Percentiles rank a stretch among this genome's conserved stretches.
These are phyloP conservation scores for Entomyzon cyanotis DNA, from an alignment of 2,113 vertebrate genomes.

Conservation along the genomic window DNA sequence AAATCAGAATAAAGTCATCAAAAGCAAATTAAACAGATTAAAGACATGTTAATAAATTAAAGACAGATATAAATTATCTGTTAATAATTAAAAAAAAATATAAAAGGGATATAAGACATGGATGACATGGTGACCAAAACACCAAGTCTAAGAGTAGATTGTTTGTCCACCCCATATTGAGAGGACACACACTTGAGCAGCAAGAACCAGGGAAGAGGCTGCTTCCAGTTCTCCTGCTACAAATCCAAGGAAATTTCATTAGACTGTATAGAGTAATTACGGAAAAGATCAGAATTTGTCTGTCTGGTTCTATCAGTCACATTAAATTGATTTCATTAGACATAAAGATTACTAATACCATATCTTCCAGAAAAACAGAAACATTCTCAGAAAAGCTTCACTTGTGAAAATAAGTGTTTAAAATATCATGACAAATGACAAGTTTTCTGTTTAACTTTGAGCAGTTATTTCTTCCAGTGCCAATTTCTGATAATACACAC, in stretches of 20 bases:
- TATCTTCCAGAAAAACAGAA: not conserved
- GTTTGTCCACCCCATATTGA: not conserved
- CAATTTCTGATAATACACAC: not conserved
- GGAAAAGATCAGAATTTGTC: constrained; percentile 14
- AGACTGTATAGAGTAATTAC: not conserved
- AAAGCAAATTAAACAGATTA: not conserved
- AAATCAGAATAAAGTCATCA: not conserved
- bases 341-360: not conserved
- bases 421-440: not conserved
- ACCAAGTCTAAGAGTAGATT: not conserved
- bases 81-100: too few relatives aligned
- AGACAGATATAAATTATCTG: too few relatives aligned
- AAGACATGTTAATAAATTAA: too few relatives aligned
- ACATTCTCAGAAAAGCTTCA: not conserved
- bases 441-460: not conserved
- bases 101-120: rapidly evolving
- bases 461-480: not conserved
- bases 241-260: constrained; percentile 38
- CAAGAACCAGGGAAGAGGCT: not conserved
- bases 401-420: not conserved
- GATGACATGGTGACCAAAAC: not conserved
- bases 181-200: not conserved
- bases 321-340: not conserved
- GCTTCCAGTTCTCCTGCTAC: not conserved
- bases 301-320: not conserved